Base-by-base conservation (phyloP, 2,113 vertebrate genomes). In the Dasyornis broadbenti region DNA sequence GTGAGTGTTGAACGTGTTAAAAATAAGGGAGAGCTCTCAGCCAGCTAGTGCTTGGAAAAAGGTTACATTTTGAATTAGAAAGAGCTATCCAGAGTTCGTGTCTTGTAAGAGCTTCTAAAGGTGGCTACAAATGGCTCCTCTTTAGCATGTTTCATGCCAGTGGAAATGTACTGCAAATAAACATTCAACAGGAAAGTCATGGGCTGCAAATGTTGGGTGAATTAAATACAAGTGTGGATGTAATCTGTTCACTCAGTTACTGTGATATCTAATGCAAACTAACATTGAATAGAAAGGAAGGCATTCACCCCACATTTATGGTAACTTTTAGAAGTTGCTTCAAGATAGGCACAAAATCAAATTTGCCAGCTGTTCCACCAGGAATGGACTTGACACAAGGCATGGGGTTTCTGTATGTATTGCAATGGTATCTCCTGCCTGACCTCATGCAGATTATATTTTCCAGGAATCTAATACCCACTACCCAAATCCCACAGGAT, bases 41-140 rank as follows among this genome's bases (percentile, higher is more conserved):
- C 21, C 45, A 57, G 35, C 28, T 44, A 59, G 30, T 1, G 1
- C 15, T 33, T 49, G 26, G 27, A 7, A 86, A 92, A 85, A 89
- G 27, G 35, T 88, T 91, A 91, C 85, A 70, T 24, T 80, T 77
- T 45, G 60, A 81, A 49, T 90, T 83, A 88, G 35, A 57, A 92
- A 72, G 49, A 93, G 13, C 10, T 52, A 40, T n/a, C 26, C 26
- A 70, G 47, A 66, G 13, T 65, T 60, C 42, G 87, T 76, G 28
- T 39, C 39, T 69, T 73, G 17, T 54, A 83, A 73, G n/a, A 91
- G 14, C 37, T 53, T 57, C 66, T 88, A 64, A 80, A 88, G 31
- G 31, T 31, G 11, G 14, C 40, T 87, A 44, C 44, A 75, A 93
- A 90, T 45, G 37, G 52, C 30, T 33, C 40, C 64, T 77, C 66